Base-by-base conservation (phyloP, 2,797 vertebrate species). In the Lutjanus argentimaculatus region DNA sequence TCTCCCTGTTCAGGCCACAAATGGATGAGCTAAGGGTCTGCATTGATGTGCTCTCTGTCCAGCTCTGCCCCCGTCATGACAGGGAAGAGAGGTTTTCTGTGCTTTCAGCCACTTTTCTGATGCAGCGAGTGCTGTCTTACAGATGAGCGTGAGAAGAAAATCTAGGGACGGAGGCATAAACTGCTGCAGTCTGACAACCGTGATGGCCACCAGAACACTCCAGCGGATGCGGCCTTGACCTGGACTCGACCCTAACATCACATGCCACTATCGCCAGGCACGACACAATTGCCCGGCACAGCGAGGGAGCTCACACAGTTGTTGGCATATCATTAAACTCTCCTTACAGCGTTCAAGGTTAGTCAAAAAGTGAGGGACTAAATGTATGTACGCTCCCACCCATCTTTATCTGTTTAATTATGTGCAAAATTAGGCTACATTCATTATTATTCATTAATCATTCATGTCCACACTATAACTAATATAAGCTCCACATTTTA, bases 1-100 rank as follows among this genome's bases (percentile, higher is more conserved):
- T 93, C 87, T 86, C 75, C 85, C 75, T 82, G 90, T 90, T 91
- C 87, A 79, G 72, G 80, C 58, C 82, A 89, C 79, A 88, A 86
- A 83, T 67, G 75, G 89, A 86, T 87, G 90, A 93, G 82, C 84
- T 89, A 71, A 85, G 89, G 89, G 89, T 90, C 87, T 63, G 75
- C 80, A 84, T 58, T 84, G 91, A 92, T 76, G 88, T 82, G 84
- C 84, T 86, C 88, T 86, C 71, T 89, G 87, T 88, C 84, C 85
- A 71, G 81, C 83, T 84, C 58, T 91, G 66, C 82, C 73, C 55
- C 77, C 17, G 66, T 77, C 75, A 73, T 72, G 61, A 76, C 69
- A 62, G 78, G 42, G 7, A 66, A 52, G 45, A 77, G 64, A 19
- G 36, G 19, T 67, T 83, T 91, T 90, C 82, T 91, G 73, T 86